A percentile compares a stretch with the other conserved stretches of the same genome.
phyloP scores from a whole-genome alignment of 2,888 invertebrate genomes.

The Drosophila niveifrons region DNA sequence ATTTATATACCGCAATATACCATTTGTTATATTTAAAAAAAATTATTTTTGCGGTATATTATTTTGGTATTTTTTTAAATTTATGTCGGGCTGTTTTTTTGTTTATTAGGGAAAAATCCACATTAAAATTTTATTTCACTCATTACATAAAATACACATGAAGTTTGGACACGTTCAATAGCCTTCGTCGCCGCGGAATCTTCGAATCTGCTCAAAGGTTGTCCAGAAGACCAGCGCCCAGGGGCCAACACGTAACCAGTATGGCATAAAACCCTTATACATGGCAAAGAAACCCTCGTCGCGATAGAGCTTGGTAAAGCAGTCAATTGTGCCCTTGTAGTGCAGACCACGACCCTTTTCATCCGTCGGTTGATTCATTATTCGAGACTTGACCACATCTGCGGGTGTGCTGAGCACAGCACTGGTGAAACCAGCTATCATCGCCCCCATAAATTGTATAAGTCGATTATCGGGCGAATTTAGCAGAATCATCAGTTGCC shows the following conservation, averaged over 20 bases:
- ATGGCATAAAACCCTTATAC: constrained; percentile 49
- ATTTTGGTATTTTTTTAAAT: no score
- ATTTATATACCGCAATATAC: no score
- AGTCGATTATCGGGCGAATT: constrained; percentile 26
- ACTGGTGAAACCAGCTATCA: constrained; percentile 88
- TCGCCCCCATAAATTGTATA: constrained; percentile 89
- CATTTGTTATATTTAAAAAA: no score
- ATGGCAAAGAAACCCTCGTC: constrained; percentile 43
- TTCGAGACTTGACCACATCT: constrained; percentile 94
- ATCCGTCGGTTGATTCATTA: constrained; percentile 93
- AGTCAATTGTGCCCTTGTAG: constrained; percentile 44
- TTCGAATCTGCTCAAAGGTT: constrained; percentile 35
- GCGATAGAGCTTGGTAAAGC: constrained; percentile 25
- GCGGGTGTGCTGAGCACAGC: constrained; percentile 90
- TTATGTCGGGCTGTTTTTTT: no score
- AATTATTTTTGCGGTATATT: no score
- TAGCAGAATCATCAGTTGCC: constrained; percentile 15
- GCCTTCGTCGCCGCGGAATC: constrained; percentile 34
- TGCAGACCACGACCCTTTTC: constrained; percentile 38
- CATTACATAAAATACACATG: neutral
- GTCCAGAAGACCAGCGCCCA: constrained; percentile 51
- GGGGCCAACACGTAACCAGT: constrained; percentile 48
- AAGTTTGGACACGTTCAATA: constrained; percentile 1
- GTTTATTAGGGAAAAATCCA: no score
- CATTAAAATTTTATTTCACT: neutral